A percentile compares a stretch with the other conserved stretches of the same genome.
These are phyloP conservation scores for Australoheros scitulus DNA, from an alignment of 2,113 vertebrate species.

Conservation along the genomic window DNA sequence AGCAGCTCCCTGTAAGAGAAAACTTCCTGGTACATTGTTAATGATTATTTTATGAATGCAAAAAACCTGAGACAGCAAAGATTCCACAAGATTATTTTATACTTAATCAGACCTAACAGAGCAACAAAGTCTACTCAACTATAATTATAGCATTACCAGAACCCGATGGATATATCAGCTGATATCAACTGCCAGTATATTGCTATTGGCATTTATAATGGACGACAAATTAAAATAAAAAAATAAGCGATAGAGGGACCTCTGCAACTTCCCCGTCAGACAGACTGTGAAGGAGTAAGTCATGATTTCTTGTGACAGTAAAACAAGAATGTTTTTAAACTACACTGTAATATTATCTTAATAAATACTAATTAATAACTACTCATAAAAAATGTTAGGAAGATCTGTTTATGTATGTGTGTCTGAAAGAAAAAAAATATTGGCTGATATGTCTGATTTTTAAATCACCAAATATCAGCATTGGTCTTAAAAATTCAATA, in stretches of 20 bases:
- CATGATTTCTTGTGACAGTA: not conserved
- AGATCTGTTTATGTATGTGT: not conserved
- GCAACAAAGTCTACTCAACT: not conserved
- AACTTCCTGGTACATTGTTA: too few relatives aligned
- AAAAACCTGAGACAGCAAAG: not conserved
- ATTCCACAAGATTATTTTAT: not conserved
- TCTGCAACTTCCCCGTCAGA: not conserved
- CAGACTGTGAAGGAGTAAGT: not conserved
- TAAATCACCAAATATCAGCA: not conserved
- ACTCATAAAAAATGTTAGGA: not conserved
- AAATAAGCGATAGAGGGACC: not conserved
- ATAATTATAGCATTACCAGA: not conserved
- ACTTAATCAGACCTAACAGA: not conserved
- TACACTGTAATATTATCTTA: not conserved
- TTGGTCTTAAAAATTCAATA: not conserved
- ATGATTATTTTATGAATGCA: not conserved
- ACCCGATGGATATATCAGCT: not conserved
- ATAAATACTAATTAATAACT: not conserved
- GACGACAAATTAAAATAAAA: too few relatives aligned
- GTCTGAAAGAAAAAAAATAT: not conserved
- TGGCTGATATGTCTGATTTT: not conserved
- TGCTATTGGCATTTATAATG: too few relatives aligned
- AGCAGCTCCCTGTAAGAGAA: not conserved
- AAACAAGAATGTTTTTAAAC: not conserved
- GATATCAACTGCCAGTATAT: not conserved